These are phyloP conservation scores for Cercopithecus hamlyni DNA, from an alignment of 2,797 vertebrate genomes.

Conservation along the genomic window DNA sequence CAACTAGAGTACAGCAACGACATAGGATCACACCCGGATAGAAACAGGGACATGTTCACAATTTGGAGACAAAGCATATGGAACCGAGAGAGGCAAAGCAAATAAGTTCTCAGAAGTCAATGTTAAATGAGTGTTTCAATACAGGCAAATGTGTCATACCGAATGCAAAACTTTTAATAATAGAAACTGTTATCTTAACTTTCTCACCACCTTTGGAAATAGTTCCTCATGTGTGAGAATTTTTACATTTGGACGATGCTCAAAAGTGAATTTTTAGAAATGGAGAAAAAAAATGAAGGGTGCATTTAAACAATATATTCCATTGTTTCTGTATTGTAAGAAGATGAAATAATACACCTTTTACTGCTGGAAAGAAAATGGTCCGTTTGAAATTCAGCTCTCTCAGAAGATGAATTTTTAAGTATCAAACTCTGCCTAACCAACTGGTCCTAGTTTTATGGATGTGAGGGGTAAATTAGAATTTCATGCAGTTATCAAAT, in stretches of 20 bases:
- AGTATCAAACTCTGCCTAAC: slow-evolving; percentile 48
- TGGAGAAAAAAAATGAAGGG: slow-evolving; percentile 47
- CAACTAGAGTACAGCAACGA: background rate
- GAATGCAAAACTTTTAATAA: slow-evolving; percentile 64
- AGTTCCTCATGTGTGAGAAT: slow-evolving; percentile 53
- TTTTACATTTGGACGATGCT: slow-evolving; percentile 54
- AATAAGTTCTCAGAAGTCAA: slow-evolving; percentile 61
- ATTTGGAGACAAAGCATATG: slow-evolving; percentile 50
- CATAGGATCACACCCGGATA: slow-evolving; percentile 25
- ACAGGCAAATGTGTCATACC: slow-evolving; percentile 34
- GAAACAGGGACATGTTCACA: slow-evolving; percentile 34
- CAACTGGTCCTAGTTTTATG: slow-evolving; percentile 6
- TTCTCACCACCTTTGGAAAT: slow-evolving; percentile 54
- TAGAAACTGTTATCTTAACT: slow-evolving; percentile 46
- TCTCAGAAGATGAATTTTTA: slow-evolving; percentile 52
- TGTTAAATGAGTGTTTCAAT: slow-evolving; percentile 45
- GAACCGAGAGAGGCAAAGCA: slow-evolving; percentile 52
- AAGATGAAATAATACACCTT: slow-evolving; percentile 37
- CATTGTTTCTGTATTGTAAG: slow-evolving; percentile 35
- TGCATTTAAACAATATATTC: slow-evolving; percentile 49
- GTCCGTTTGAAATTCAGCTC: slow-evolving; percentile 36
- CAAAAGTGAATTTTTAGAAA: slow-evolving; percentile 62
- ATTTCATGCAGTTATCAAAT: slow-evolving; percentile 55
- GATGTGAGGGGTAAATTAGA: background rate
- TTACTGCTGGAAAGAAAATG: slow-evolving; percentile 53